phyloP scores from a whole-genome alignment of 2,888 invertebrate species.

The Xestia rhomboidea region DNA sequence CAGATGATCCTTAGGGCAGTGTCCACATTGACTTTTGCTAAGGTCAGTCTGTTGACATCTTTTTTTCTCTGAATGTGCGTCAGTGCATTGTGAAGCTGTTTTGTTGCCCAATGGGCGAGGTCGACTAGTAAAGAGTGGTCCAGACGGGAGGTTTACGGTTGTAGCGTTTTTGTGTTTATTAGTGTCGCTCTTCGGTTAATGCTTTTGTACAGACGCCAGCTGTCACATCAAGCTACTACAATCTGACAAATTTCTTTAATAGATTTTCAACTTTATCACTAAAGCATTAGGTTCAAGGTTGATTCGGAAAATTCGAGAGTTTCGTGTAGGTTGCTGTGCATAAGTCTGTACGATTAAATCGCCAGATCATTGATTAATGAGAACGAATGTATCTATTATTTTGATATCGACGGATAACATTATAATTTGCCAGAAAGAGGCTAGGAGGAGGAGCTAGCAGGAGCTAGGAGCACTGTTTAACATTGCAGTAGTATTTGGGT shows the following conservation, averaged over 20 bases:
- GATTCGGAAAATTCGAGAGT: no score
- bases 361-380: not conserved
- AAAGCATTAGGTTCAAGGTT: no score
- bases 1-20: not conserved
- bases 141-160: conserved; percentile 44
- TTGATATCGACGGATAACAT: not conserved
- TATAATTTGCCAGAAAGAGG: not conserved
- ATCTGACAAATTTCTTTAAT: no score
- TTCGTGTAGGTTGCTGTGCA: no score
- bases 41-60: conserved; percentile 84
- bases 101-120: conserved; percentile 69
- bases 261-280: no score
- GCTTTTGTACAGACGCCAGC: not conserved
- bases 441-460: no score
- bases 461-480: not conserved
- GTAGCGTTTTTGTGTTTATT: not conserved
- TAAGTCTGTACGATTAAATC: not conserved
- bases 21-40: conserved; percentile 46
- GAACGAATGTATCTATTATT: no score
- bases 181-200: not conserved
- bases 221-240: no score
- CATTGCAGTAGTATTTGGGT: not conserved
- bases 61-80: conserved; percentile 86
- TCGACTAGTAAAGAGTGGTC: conserved; percentile 45
- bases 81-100: conserved; percentile 76